These are phyloP conservation scores for Drosophila serrata DNA, from an alignment of 1,140 invertebrate species.

Conservation along the genomic window DNA sequence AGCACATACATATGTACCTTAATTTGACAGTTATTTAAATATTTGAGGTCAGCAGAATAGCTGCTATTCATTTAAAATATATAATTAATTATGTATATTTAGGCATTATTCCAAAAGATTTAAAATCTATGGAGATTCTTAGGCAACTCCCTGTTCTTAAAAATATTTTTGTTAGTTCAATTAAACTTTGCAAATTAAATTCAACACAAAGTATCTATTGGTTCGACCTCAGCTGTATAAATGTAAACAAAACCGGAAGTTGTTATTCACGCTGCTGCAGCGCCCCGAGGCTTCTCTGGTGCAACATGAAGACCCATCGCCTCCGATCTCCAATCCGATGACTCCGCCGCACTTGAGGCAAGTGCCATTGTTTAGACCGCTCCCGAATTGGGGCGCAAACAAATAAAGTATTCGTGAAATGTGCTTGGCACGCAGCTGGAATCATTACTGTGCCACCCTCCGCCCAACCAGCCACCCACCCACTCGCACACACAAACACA, in stretches of 20 bases:
- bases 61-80: not conserved
- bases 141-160: too few relatives aligned
- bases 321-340: slow-evolving; percentile 22
- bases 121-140: not conserved
- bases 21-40: not conserved
- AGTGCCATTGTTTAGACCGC: slow-evolving; percentile 66
- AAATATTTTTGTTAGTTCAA: not conserved
- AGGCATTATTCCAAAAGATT: not conserved
- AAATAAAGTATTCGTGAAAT: slow-evolving; percentile 21
- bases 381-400: slow-evolving; percentile 69
- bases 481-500: not conserved
- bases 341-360: slow-evolving; percentile 60
- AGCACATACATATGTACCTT: not conserved
- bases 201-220: not conserved
- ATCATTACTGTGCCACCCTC: slow-evolving; percentile 72
- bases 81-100: not conserved
- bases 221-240: not conserved
- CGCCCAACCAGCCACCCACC: slow-evolving; percentile 28
- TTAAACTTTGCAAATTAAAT: not conserved
- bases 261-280: slow-evolving; percentile 58
- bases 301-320: not conserved
- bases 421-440: slow-evolving; percentile 56
- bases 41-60: not conserved
- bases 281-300: slow-evolving; percentile 40
- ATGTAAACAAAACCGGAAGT: slow-evolving; percentile 66